These are phyloP conservation scores for Phalacrocorax brasilianus DNA, from an alignment of 2,113 vertebrate genomes.

Conservation along the genomic window DNA sequence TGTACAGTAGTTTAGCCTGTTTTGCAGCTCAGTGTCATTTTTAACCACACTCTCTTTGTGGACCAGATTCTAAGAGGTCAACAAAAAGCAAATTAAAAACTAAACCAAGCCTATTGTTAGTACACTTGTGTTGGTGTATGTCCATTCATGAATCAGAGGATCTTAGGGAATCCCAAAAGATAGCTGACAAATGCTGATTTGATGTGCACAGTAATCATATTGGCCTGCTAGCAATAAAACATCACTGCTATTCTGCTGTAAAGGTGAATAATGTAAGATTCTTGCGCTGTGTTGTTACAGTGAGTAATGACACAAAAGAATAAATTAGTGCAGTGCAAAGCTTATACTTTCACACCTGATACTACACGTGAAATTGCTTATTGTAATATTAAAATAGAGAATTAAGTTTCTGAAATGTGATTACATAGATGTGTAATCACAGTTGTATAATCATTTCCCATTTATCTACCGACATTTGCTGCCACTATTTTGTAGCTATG, in stretches of 20 bases:
- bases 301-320: not conserved
- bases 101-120: not conserved
- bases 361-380: not conserved
- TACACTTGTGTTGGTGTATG: not conserved
- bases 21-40: not conserved
- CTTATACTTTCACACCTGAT: not conserved
- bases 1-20: not conserved
- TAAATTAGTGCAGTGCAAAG: not conserved
- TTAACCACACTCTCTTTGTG: not conserved
- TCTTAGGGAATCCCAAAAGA: not conserved
- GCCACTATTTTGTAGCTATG: not conserved
- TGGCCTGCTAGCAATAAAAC: not conserved
- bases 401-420: not conserved
- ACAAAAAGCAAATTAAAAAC: not conserved
- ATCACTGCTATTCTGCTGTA: not conserved
- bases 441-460: not conserved
- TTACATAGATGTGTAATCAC: not conserved
- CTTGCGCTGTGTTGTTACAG: not conserved
- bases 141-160: not conserved
- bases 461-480: not conserved
- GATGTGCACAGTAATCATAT: not conserved
- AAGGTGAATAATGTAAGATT: not conserved
- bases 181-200: not conserved
- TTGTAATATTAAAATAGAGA: not conserved
- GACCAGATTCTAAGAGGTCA: not conserved